phyloP scores from a whole-genome alignment of 1,140 invertebrate genomes.

The Trichomalopsis sarcophagae region DNA sequence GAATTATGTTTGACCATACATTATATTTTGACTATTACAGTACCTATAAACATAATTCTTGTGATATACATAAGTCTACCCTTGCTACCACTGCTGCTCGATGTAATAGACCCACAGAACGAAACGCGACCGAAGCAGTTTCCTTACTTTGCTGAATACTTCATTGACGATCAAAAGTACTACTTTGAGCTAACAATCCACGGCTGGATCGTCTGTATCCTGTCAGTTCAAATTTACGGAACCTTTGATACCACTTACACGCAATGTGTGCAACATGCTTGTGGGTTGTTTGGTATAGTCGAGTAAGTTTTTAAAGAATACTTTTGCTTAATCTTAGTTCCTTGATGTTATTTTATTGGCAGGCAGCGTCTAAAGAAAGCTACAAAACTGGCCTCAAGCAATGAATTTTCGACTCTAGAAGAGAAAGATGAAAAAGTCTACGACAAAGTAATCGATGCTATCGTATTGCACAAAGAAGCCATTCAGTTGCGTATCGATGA shows the following conservation, averaged over 20 bases:
- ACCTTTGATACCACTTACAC: constrained; percentile 11
- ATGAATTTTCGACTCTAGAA: background rate
- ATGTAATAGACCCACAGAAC: constrained; percentile 17
- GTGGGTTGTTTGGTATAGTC: constrained; percentile 1
- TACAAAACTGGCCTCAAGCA: background rate
- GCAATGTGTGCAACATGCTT: constrained; percentile 13
- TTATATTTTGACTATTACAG: background rate
- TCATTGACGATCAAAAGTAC: constrained; percentile 30
- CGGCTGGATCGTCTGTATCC: constrained; percentile 17
- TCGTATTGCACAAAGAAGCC: background rate
- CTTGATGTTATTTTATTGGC: background rate
- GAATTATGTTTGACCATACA: too few species aligned
- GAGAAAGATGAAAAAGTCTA: too few species aligned
- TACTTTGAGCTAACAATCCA: constrained; percentile 19
- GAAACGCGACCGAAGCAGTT: constrained; percentile 4
- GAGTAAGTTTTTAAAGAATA: background rate
- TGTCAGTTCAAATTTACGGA: constrained; percentile 18
- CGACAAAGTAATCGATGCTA: background rate
- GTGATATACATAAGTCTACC: background rate
- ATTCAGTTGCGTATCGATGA: background rate
- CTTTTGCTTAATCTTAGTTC: background rate
- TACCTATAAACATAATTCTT: constrained; percentile 17
- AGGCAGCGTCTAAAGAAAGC: background rate
- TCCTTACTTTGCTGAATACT: constrained; percentile 34
- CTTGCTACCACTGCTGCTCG: background rate